Conservation (phyloP, 2,888 invertebrate genomes). For the Tachystola acroxantha region DNA sequence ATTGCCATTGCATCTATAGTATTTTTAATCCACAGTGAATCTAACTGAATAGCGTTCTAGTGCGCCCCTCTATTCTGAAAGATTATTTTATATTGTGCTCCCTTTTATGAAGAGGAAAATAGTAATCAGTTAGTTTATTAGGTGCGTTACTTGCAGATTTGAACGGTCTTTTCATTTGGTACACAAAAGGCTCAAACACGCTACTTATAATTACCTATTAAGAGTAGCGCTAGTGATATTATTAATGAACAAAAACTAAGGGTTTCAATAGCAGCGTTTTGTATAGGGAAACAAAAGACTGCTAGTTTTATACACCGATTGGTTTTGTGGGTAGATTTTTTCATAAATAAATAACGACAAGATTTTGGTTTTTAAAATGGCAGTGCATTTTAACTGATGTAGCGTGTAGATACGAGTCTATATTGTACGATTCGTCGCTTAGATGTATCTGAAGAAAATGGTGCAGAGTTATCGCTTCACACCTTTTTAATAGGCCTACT, state of each 20-base stretch:
- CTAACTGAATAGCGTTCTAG: slow-evolving; percentile 23
- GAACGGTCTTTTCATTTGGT: slow-evolving; percentile 34
- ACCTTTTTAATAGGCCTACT: too few species aligned
- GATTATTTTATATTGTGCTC: slow-evolving; percentile 65
- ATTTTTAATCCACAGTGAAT: slow-evolving; percentile 38
- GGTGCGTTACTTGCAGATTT: slow-evolving; percentile 67
- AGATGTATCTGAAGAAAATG: too few species aligned
- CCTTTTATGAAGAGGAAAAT: slow-evolving; percentile 61
- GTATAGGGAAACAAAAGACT: neutral
- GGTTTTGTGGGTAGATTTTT: too few species aligned
- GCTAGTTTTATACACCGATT: too few species aligned
- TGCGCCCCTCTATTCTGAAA: slow-evolving; percentile 60
- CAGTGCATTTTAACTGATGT: too few species aligned
- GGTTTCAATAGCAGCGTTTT: neutral
- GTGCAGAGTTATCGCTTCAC: too few species aligned
- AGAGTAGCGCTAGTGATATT: slow-evolving; percentile 6
- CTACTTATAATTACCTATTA: slow-evolving; percentile 23
- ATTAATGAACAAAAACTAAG: slow-evolving; percentile 1
- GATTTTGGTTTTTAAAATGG: too few species aligned
- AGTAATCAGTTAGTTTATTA: slow-evolving; percentile 71
- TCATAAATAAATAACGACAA: too few species aligned
- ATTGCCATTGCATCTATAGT: too few species aligned
- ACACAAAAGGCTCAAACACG: slow-evolving; percentile 23
- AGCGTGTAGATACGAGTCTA: too few species aligned
- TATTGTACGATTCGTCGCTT: too few species aligned